Evolutionary conservation across 1,140 invertebrate species (phyloP), one percentile per base, ranked within the genome.

Genomic region (Ridgeia piscesae): DNA sequence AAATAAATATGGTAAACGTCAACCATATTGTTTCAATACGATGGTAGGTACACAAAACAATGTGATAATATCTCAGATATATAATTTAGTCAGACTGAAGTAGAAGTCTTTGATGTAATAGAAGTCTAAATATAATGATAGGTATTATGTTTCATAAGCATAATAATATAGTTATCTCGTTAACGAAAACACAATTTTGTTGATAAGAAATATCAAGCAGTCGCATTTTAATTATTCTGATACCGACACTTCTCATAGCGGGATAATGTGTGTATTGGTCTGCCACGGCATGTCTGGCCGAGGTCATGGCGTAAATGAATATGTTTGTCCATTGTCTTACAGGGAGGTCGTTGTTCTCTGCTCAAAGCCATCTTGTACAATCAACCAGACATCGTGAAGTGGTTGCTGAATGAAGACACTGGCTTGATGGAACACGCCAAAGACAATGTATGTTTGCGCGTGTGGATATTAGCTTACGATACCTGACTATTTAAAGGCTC

Each of bases 361-460:
- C 94, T 94, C 42, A 31, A 94, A 2, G 93, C 93, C 89, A 92
- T 94, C 35, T 90, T 95, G 33, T 93, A 93, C 88, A 92, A 93
- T 35, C 92, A 93, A 77, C 89, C 92, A 88, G 94, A 95, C 89
- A 92, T 94, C 14, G 89, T 94, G 0, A 93, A 92, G 89, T 93
- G 93, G 42, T 50, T 94, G 35, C 91, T 95, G 50, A n/a, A 88
- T 35, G 11, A 92, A 33, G 92, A 92, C 27, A 93, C 92, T 33
- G 35, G n/a, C 2, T 89, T 94, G 27, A 92, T 94, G 77, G 92
- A 94, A 11, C 93, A 93, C 58, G 92, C 89, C 33, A 92, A 93
- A 92, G 94, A 94, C 89, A 94, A 94, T 77, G 58, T 77, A 21
- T 31, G 58, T 21, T 77, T 77, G 14, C 17, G 27, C 17, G n/a